Evolutionary conservation across 2,797 vertebrate species (phyloP).

Genomic region (Hippoglossus hippoglossus): DNA sequence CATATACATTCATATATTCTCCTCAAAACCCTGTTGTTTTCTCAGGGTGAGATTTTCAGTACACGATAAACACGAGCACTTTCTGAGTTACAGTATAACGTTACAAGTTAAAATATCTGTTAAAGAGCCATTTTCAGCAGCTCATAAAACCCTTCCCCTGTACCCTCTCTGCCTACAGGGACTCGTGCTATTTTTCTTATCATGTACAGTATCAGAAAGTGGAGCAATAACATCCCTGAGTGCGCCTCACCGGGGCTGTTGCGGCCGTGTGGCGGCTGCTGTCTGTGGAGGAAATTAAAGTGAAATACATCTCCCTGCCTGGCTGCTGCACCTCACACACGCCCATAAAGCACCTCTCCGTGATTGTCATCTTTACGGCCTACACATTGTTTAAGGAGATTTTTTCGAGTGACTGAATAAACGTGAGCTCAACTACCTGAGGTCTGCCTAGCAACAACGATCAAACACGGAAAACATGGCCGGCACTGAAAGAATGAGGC

Average conservation of each 20-base stretch:
- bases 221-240: slow-evolving; percentile 74
- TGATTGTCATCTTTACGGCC: slow-evolving; percentile 86
- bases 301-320: slow-evolving; percentile 72
- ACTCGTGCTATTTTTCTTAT: slow-evolving; percentile 70
- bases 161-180: slow-evolving; percentile 46
- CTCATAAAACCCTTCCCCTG: slow-evolving; percentile 46
- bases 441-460: slow-evolving; percentile 53
- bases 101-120: slow-evolving; percentile 60
- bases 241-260: slow-evolving; percentile 49
- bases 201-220: slow-evolving; percentile 65
- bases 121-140: slow-evolving; percentile 65
- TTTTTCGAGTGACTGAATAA: slow-evolving; percentile 60
- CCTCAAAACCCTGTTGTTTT: not conserved
- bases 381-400: slow-evolving; percentile 68
- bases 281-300: slow-evolving; percentile 76
- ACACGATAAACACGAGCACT: slow-evolving; percentile 29
- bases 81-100: slow-evolving; percentile 40
- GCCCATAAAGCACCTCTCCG: slow-evolving; percentile 77
- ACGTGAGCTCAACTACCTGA: slow-evolving; percentile 55
- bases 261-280: slow-evolving; percentile 23
- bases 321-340: slow-evolving; percentile 62
- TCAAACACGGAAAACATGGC: slow-evolving; percentile 22
- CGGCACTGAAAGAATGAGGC: slow-evolving; percentile 12
- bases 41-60: not conserved
- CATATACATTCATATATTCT: not conserved